A percentile compares a stretch with the other conserved stretches of the same genome.
Conservation (phyloP, 2,113 vertebrate species). For the Brachypteracias leptosomus region DNA sequence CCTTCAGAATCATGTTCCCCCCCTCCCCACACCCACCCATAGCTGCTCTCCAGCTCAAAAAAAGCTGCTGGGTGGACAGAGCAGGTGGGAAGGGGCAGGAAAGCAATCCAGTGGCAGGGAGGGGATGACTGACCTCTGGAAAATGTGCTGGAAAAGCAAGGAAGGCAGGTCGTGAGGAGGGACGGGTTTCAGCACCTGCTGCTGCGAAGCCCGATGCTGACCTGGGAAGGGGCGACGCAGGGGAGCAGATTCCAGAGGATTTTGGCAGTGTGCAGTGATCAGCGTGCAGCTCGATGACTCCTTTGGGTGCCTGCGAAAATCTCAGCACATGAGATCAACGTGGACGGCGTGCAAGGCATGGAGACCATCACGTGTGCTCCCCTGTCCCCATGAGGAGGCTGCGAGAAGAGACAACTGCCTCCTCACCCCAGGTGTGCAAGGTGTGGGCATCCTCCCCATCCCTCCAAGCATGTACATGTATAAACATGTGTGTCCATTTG, state of each 20-base stretch:
- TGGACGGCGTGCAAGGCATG: neutral
- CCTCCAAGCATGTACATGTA: rapidly evolving
- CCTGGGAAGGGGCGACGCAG: constrained; percentile 54
- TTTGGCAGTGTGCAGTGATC: constrained; percentile 19
- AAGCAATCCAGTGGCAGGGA: constrained; percentile 21
- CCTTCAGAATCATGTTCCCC: neutral
- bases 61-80: neutral
- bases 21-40: neutral
- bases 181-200: constrained; percentile 67
- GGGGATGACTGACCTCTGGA: constrained; percentile 48
- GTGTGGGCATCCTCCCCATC: neutral
- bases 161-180: constrained; percentile 20
- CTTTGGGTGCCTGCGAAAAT: constrained; percentile 53
- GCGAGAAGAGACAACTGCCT: neutral
- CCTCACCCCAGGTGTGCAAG: rapidly evolving
- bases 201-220: constrained; percentile 39
- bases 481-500: rapidly evolving
- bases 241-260: constrained; percentile 60
- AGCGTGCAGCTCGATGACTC: constrained; percentile 18
- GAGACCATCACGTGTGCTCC: neutral
- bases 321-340: constrained; percentile 47
- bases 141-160: constrained; percentile 67
- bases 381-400: rapidly evolving
- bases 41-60: constrained; percentile 24
- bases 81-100: constrained; percentile 49